Conservation (phyloP, 2,797 vertebrate genomes). For the Orestias chungarensis region DNA sequence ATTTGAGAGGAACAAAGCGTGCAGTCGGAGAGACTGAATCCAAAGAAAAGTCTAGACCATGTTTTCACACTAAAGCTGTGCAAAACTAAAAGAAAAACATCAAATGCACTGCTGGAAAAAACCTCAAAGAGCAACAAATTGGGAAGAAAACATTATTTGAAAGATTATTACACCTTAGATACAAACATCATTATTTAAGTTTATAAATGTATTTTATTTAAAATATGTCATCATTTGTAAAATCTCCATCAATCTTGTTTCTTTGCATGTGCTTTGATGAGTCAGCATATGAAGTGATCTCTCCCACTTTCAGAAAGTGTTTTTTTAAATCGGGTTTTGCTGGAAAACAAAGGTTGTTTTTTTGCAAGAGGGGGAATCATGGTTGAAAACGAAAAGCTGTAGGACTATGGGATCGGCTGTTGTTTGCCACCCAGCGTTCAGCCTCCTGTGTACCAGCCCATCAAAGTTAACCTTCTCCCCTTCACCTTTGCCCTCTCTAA, state of each 20-base stretch:
- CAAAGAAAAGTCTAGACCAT: background rate
- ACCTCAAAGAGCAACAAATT: background rate
- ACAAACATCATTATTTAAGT: background rate
- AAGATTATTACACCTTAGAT: background rate
- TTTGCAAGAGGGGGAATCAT: constrained; percentile 42
- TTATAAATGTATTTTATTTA: background rate
- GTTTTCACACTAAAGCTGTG: background rate
- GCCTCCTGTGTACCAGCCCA: constrained; percentile 51
- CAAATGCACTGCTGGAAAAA: background rate
- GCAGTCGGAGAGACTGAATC: background rate
- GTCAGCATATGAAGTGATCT: constrained; percentile 41
- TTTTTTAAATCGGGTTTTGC: constrained; percentile 37
- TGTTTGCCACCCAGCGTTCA: constrained; percentile 36
- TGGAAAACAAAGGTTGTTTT: constrained; percentile 50
- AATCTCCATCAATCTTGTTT: background rate
- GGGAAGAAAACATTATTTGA: background rate
- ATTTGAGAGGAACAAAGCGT: constrained; percentile 17
- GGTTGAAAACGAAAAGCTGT: constrained; percentile 18
- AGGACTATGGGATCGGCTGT: constrained; percentile 60
- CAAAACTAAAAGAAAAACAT: background rate
- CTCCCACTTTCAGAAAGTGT: constrained; percentile 35
- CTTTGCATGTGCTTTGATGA: constrained; percentile 24
- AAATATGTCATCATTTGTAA: constrained; percentile 6
- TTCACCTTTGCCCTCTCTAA: constrained; percentile 64
- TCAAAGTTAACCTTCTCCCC: constrained; percentile 70